Percentiles rank a stretch among this genome's conserved stretches.
These are phyloP conservation scores for Perithous albicinctus DNA, from an alignment of 2,888 invertebrate genomes.

Conservation along the genomic window DNA sequence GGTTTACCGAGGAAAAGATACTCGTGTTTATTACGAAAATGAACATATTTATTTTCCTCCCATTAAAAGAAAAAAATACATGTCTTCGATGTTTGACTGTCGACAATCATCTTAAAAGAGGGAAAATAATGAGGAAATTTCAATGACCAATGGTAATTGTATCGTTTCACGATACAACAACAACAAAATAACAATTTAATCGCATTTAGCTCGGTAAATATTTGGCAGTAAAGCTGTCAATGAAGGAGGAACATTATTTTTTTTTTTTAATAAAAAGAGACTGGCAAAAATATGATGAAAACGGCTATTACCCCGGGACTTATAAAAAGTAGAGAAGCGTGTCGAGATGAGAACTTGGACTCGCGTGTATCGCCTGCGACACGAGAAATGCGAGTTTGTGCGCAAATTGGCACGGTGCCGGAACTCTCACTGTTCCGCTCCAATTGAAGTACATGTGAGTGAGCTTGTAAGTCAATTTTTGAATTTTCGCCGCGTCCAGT, in stretches of 20 bases:
- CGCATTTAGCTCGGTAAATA: neutral
- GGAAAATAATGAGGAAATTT: neutral
- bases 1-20: too few species aligned
- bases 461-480: constrained; percentile 94
- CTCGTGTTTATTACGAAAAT: too few species aligned
- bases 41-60: too few species aligned
- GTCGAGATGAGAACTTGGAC: constrained; percentile 87
- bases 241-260: too few species aligned
- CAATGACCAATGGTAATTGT: too few species aligned
- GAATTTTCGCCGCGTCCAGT: constrained; percentile 90
- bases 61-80: constrained; percentile 1
- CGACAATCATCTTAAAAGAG: neutral
- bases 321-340: constrained; percentile 90
- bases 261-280: too few species aligned
- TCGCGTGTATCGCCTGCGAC: constrained; percentile 91
- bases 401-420: constrained; percentile 97
- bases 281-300: neutral
- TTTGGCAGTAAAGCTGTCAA: neutral
- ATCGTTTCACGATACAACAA: neutral
- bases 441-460: constrained; percentile 97
- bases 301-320: constrained; percentile 65
- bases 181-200: neutral
- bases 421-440: constrained; percentile 91
- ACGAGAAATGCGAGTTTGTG: constrained; percentile 96
- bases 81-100: neutral